Base-by-base conservation (phyloP, 2,888 invertebrate species). In the Tuberolachnus salignus region DNA sequence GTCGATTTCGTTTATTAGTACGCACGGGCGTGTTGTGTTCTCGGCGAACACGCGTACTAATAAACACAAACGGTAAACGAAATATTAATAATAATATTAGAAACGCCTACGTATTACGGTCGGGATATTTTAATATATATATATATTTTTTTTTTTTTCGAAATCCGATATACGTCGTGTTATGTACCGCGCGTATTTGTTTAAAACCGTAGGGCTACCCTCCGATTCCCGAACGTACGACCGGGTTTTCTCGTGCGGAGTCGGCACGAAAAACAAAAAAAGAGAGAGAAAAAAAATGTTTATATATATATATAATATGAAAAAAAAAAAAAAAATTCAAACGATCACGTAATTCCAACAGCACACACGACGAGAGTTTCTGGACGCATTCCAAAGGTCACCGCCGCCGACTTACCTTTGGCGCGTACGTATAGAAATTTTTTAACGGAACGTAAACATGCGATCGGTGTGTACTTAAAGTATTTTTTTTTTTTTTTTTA, bases 331-430 rank as follows among this genome's bases (percentile, higher is more conserved):
- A 46, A 59, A 71, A 66, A 34, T 66, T 55, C 53, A n/a, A 66
- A 46, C 26, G 55, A 55, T 64, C 23, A 64, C 64, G n/a, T 42
- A 55, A 64, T 53, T 23, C 53, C 70, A 34, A 57, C 57, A 44
- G 34, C 34, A 34, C 6, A 34, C 34, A 34, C 34, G 6, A 51
- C 9, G 26, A 14, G 14, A 19, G 26, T 67, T 59, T 51, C 59
- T 78, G 78, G 78, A 69, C 69, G 14, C 34, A 23, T 49, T 78
- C 78, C 78, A 78, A 78, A 67, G 67, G 57, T 61, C 67, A 51
- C 23, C 8, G 51, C 23, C 8, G 51, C 42, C 51, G 16, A 74
- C 66, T 67, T 19, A 75, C 66, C 75, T 57, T 66, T 75, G 49
- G 53, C 51, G 51, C 13, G 34, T 53, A 53, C 3, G 21, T 26